These are phyloP conservation scores for Chymomyza procnemis DNA, from an alignment of 2,888 invertebrate species.

Conservation along the genomic window DNA sequence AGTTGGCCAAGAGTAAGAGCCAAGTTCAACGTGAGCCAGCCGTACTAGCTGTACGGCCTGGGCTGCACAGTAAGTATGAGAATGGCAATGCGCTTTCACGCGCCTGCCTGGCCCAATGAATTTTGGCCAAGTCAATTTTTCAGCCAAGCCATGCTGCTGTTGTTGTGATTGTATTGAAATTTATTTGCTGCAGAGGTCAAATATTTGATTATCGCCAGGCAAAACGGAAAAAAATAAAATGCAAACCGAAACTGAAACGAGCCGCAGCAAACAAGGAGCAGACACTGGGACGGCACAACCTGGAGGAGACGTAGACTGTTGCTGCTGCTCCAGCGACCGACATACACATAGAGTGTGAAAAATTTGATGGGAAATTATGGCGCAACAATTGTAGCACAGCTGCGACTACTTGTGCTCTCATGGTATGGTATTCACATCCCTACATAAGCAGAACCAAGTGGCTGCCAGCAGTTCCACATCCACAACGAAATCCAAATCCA, in stretches of 20 bases:
- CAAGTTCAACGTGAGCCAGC: neutral
- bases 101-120: slow-evolving; percentile 27
- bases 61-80: neutral
- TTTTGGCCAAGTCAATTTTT: slow-evolving; percentile 15
- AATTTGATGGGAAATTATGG: slow-evolving; percentile 73
- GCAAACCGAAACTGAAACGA: slow-evolving; percentile 12
- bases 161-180: slow-evolving; percentile 68
- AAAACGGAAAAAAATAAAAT: no score
- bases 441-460: slow-evolving; percentile 1
- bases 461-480: neutral
- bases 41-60: neutral
- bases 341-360: slow-evolving; percentile 56
- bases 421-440: neutral
- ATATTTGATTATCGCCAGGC: slow-evolving; percentile 73
- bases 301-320: no score
- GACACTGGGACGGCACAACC: neutral
- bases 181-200: slow-evolving; percentile 75
- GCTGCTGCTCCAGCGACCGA: neutral
- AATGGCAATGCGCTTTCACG: slow-evolving; percentile 58
- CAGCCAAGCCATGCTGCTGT: slow-evolving; percentile 25
- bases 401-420: slow-evolving; percentile 2
- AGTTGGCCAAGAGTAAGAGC: slow-evolving; percentile 47
- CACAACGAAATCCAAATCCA: neutral
- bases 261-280: neutral
- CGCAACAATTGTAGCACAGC: slow-evolving; percentile 66